Evolutionary conservation across 2,888 invertebrate species (phyloP).

Genomic region (Drosophila macrospina): DNA sequence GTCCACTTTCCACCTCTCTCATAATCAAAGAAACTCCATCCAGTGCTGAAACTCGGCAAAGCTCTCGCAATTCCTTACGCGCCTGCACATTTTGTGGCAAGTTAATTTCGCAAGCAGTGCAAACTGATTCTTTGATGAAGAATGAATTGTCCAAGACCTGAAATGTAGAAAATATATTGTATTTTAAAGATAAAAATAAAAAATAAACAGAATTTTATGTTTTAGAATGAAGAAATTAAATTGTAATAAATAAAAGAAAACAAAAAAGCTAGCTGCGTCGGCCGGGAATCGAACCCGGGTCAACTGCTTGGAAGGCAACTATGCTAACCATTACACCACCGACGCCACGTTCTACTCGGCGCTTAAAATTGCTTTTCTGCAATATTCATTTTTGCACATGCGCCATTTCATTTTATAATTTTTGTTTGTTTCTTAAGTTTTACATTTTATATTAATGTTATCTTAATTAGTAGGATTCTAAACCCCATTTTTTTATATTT

Average conservation of each 20-base stretch:
- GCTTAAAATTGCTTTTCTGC: constrained; percentile 32
- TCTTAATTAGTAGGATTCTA: not conserved
- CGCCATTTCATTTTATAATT: too few species aligned
- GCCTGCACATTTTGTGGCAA: constrained; percentile 87
- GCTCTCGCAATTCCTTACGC: constrained; percentile 87
- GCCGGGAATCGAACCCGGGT: constrained; percentile 86
- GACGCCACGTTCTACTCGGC: constrained; percentile 69
- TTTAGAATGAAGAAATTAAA: constrained; percentile 57
- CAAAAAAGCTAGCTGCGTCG: constrained; percentile 82
- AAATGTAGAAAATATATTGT: not conserved
- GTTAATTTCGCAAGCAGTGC: constrained; percentile 87
- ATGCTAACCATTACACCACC: constrained; percentile 86
- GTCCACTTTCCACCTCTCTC: constrained; percentile 86
- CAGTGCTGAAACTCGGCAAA: constrained; percentile 87
- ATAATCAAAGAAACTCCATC: constrained; percentile 90
- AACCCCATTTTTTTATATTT: not conserved
- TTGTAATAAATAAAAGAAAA: constrained; percentile 7
- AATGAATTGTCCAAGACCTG: constrained; percentile 85
- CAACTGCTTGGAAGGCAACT: constrained; percentile 86
- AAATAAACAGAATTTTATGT: not conserved
- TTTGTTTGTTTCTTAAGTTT: not conserved
- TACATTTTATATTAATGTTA: not conserved
- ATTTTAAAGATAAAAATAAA: not conserved
- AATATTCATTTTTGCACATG: not conserved
- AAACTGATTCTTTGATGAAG: constrained; percentile 88